Conservation (phyloP, 2,888 invertebrate species). For the Zygothrica quintamaculata region DNA sequence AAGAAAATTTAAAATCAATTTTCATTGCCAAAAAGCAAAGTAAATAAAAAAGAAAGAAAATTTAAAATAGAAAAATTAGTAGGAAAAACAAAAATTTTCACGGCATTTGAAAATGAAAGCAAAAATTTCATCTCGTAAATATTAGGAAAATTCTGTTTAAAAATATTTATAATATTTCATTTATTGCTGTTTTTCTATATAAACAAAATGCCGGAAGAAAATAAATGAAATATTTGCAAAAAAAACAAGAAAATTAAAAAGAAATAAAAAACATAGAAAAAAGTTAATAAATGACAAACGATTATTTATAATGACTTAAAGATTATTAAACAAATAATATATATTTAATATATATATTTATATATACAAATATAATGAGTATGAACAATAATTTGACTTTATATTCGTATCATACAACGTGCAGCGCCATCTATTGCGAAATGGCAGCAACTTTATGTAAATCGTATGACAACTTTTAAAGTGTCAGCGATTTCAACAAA, state of each 20-base stretch:
- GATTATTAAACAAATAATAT: neutral
- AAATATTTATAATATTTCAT: no score
- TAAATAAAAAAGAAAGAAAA: no score
- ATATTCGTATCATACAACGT: no score
- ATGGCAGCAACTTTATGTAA: no score
- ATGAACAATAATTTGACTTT: no score
- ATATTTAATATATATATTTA: neutral
- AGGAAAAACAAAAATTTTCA: no score
- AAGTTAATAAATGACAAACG: slow-evolving; percentile 6
- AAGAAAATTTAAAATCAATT: neutral
- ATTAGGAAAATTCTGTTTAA: slow-evolving; percentile 1
- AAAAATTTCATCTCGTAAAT: neutral
- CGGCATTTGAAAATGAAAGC: neutral
- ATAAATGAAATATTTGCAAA: neutral
- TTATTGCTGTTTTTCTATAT: no score
- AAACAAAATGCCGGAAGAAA: neutral
- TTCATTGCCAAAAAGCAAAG: no score
- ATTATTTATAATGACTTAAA: slow-evolving; percentile 3
- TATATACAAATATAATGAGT: neutral
- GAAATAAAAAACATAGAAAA: slow-evolving; percentile 4
- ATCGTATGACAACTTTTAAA: no score
- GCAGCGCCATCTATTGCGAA: no score
- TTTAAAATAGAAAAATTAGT: no score
- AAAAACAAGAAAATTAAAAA: slow-evolving; percentile 13
- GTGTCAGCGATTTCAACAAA: no score